A percentile compares a stretch with the other conserved stretches of the same genome.
These are phyloP conservation scores for Acropternis orthonyx DNA, from an alignment of 2,797 vertebrate genomes.

Conservation along the genomic window DNA sequence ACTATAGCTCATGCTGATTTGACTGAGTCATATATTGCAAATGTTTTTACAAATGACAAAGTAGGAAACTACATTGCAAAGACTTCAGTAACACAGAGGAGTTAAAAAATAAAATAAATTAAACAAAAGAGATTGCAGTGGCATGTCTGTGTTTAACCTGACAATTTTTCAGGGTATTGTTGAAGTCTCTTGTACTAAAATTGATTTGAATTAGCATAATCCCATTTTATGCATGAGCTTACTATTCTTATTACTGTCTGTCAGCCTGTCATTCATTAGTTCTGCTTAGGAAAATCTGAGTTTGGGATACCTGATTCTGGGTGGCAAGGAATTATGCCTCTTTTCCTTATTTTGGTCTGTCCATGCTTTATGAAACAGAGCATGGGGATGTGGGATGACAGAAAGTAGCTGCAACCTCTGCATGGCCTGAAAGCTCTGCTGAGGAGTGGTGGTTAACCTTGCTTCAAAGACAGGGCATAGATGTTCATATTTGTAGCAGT, in stretches of 20 bases:
- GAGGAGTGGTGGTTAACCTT: background rate
- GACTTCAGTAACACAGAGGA: background rate
- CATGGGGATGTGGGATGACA: background rate
- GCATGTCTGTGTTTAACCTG: conserved; percentile 21
- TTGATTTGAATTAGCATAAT: conserved; percentile 40
- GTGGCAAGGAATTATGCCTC: background rate
- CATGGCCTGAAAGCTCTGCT: background rate
- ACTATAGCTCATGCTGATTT: background rate
- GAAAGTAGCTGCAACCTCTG: background rate
- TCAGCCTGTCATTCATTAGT: conserved; percentile 6
- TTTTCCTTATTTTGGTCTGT: background rate
- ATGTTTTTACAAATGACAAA: background rate
- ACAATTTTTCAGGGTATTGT: background rate
- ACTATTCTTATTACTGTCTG: background rate
- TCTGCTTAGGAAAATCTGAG: background rate
- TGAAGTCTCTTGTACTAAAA: background rate
- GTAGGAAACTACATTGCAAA: background rate
- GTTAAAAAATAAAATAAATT: background rate
- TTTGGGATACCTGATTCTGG: background rate
- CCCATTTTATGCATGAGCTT: background rate
- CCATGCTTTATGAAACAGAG: background rate
- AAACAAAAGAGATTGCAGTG: background rate
- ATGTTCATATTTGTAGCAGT: background rate
- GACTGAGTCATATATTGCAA: background rate
- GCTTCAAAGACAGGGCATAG: background rate